phyloP scores from a whole-genome alignment of 2,113 vertebrate species.

The Dasyurus viverrinus region DNA sequence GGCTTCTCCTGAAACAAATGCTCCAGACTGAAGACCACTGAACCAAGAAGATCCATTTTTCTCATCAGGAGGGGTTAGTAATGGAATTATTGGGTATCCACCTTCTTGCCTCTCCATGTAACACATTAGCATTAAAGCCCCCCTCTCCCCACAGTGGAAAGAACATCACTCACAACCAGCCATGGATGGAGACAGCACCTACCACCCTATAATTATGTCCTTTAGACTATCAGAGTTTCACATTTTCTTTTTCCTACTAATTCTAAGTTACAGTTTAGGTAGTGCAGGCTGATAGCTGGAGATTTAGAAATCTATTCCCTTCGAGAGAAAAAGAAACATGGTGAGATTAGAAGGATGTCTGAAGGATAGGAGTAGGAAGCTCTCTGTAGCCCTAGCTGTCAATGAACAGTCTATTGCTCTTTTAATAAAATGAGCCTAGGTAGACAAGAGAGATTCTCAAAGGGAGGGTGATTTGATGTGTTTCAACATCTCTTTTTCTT shows the following conservation, averaged over 20 bases:
- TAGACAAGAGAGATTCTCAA: neutral
- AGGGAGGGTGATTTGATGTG: neutral
- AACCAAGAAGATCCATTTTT: neutral
- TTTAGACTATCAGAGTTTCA: neutral
- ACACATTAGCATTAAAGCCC: neutral
- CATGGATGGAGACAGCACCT: neutral
- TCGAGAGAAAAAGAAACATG: neutral
- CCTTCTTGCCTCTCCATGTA: neutral
- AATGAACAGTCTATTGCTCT: neutral
- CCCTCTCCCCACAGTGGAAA: neutral
- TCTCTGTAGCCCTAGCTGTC: neutral
- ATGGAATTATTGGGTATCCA: neutral
- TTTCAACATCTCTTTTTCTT: conserved; percentile 19
- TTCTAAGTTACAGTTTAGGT: neutral
- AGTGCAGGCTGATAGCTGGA: conserved; percentile 3
- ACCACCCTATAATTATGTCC: neutral
- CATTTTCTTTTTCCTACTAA: neutral
- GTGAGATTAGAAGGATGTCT: conserved; percentile 27
- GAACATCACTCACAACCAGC: neutral
- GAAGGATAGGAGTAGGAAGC: neutral
- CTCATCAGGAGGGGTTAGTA: neutral
- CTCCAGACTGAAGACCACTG: neutral
- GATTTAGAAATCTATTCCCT: neutral
- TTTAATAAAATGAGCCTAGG: neutral
- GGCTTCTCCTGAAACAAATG: neutral